These are phyloP conservation scores for Ophraella communa DNA, from an alignment of 2,888 invertebrate genomes.

Conservation along the genomic window DNA sequence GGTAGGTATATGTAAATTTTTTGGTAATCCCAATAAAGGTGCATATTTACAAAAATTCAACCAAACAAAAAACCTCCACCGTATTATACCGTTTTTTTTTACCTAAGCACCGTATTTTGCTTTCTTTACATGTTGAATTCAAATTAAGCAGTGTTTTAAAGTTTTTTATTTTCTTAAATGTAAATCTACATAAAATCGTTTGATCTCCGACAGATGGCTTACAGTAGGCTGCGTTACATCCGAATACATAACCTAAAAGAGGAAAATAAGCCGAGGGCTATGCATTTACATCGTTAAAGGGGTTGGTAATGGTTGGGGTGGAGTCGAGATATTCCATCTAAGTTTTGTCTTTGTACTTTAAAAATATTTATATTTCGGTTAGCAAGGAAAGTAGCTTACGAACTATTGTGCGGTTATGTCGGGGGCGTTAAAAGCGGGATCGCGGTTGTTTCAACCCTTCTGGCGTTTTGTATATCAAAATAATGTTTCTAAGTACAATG, in stretches of 20 bases:
- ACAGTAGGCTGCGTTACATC: conserved; percentile 51
- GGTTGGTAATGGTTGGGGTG: conserved; percentile 50
- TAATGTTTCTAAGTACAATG: conserved; percentile 1
- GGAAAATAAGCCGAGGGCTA: conserved; percentile 53
- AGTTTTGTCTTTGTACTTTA: conserved; percentile 60
- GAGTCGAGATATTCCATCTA: conserved; percentile 55
- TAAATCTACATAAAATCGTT: conserved; percentile 60
- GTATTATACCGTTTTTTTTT: conserved; percentile 36
- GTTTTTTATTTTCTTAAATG: conserved; percentile 59
- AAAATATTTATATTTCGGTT: conserved; percentile 59
- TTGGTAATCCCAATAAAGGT: too few species aligned
- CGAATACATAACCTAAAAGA: conserved; percentile 48
- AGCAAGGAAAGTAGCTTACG: conserved; percentile 37
- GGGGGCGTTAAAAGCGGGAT: conserved; percentile 35
- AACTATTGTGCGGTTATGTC: conserved; percentile 40
- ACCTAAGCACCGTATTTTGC: conserved; percentile 47
- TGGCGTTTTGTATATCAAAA: conserved; percentile 13
- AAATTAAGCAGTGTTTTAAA: conserved; percentile 58
- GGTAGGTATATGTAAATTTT: too few species aligned
- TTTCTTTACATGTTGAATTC: conserved; percentile 55
- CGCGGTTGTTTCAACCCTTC: conserved; percentile 23
- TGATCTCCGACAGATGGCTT: conserved; percentile 58
- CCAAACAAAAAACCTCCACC: conserved; percentile 30
- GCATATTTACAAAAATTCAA: conserved; percentile 2
- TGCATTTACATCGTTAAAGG: conserved; percentile 60